Base-by-base conservation (phyloP, 2,797 vertebrate genomes). In the Gila robusta region DNA sequence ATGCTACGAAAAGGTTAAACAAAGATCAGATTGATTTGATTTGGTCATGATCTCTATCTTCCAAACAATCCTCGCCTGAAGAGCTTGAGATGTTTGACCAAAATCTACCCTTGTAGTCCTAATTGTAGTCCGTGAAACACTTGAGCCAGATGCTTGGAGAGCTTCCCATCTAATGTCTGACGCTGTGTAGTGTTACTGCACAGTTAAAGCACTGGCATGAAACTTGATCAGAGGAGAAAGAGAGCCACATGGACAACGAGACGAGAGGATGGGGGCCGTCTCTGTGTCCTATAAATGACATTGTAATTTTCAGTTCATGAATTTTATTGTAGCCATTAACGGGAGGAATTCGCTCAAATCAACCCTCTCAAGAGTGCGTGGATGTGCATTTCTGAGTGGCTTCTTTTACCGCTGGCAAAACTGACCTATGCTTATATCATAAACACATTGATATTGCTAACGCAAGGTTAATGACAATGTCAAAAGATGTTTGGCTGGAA, bases 201-300 rank as follows among this genome's bases (percentile, higher is more conserved):
- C 93, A 91, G 93, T 93, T 93, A 93, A 91, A 91, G 92, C 92
- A 90, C 86, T 90, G 91, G 92, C 89, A 93, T 94, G 91, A 94
- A 95, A 95, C 92, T 91, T 92, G 92, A 95, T 95, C 95, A 94
- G 91, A 94, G 91, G 84, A 90, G 88, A 92, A 90, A 89, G 79
- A 76, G 79, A 86, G 78, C 37, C 39, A 47, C 37, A 62, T 66
- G 52, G 67, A 79, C 64, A 76, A 28, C 23, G 62, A 84, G 81
- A 79, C 35, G 35, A 59, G 44, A 81, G 37, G 79, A 79, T 44
- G 72, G 44, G 91, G 89, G 89, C 91, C 90, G 91, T 89, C 91
- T 92, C 84, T 81, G 91, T 93, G 93, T 94, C 95, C 94, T 95
- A 94, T 94, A 95, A 95, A 96, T 95, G 94, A 96, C 95, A 95